Percentiles rank a stretch among this genome's conserved stretches.
These are phyloP conservation scores for Strix aluco DNA, from an alignment of 2,113 vertebrate species.

Conservation along the genomic window DNA sequence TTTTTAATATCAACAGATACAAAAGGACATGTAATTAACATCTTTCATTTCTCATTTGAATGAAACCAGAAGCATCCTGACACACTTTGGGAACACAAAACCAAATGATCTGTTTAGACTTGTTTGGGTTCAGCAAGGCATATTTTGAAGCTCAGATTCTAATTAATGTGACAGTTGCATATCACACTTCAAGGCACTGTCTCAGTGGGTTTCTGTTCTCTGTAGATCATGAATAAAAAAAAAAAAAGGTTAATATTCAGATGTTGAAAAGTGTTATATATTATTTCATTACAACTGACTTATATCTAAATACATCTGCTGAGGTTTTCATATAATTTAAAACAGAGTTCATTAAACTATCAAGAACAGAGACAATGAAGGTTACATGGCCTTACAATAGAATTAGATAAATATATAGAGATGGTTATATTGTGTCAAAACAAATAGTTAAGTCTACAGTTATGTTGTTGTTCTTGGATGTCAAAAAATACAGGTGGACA, in stretches of 20 bases:
- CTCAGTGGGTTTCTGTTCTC: background rate
- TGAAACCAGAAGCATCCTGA: background rate
- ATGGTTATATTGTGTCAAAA: background rate
- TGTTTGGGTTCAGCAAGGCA: background rate
- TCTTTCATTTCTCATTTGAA: background rate
- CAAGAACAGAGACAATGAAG: background rate
- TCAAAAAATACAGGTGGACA: background rate
- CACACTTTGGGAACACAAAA: background rate
- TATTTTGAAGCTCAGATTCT: constrained; percentile 12
- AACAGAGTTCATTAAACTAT: background rate
- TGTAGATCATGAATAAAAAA: background rate
- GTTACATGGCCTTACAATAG: background rate
- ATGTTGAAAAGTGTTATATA: background rate
- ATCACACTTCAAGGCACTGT: background rate
- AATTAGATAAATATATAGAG: background rate
- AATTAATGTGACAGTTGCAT: constrained; percentile 6
- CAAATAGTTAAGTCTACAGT: background rate
- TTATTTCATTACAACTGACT: background rate
- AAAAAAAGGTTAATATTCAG: background rate
- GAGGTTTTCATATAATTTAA: background rate
- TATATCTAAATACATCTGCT: background rate
- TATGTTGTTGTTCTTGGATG: background rate
- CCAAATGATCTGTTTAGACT: background rate
- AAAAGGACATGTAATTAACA: constrained; percentile 3
- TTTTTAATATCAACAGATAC: background rate